Conservation (phyloP, 64 coral and sea anemone species). For the Actinia tenebrosa region DNA sequence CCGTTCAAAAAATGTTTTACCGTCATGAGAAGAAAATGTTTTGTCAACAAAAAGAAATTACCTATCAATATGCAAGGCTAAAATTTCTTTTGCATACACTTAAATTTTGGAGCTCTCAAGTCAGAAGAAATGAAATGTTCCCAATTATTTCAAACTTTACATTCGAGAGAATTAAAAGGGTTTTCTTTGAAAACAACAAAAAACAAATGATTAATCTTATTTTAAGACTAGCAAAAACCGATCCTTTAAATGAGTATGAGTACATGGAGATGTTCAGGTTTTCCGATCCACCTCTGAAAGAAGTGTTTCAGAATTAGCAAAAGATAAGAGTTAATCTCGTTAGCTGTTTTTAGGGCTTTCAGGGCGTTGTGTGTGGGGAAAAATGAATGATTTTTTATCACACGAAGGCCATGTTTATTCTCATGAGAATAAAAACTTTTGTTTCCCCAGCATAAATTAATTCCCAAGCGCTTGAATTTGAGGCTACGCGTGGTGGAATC, state of each 20-base stretch:
- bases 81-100: background rate
- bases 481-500: too few relatives aligned
- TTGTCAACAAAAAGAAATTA: background rate
- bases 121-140: background rate
- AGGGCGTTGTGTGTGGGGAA: too few relatives aligned
- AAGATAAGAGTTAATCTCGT: background rate
- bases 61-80: background rate
- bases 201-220: background rate
- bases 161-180: background rate
- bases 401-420: too few relatives aligned
- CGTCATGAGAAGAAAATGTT: background rate
- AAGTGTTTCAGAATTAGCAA: background rate
- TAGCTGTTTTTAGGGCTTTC: too few relatives aligned
- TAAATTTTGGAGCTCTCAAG: background rate
- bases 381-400: too few relatives aligned
- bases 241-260: background rate
- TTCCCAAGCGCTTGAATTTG: too few relatives aligned
- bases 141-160: background rate
- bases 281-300: background rate
- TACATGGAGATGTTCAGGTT: background rate
- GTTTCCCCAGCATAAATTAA: too few relatives aligned
- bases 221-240: background rate
- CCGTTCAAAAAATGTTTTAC: background rate
- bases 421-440: too few relatives aligned
- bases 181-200: background rate